phyloP scores from a whole-genome alignment of 2,888 invertebrate genomes.

The Scaptomyza reducta region DNA sequence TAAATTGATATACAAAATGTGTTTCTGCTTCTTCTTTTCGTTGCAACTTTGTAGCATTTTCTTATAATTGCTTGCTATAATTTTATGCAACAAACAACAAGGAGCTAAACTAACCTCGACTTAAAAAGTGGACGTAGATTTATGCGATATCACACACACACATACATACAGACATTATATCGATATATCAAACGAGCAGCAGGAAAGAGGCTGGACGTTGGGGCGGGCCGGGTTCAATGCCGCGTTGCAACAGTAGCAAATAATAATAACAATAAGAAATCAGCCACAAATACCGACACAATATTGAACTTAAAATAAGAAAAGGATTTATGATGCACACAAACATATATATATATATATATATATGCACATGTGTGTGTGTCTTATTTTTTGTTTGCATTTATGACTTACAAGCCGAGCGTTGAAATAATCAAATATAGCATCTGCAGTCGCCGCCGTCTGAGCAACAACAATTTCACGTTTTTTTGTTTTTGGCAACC shows the following conservation, averaged over 20 bases:
- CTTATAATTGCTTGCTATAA: conserved; percentile 59
- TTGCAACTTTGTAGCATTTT: conserved; percentile 49
- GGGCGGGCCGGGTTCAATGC: conserved; percentile 1
- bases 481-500: conserved; percentile 40
- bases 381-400: conserved; percentile 13
- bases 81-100: conserved; percentile 54
- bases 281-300: conserved; percentile 21
- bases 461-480: conserved; percentile 42
- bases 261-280: conserved; percentile 3
- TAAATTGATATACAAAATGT: too few relatives aligned
- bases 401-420: conserved; percentile 42
- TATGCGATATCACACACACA: conserved; percentile 10
- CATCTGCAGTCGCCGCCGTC: conserved; percentile 48
- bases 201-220: not conserved
- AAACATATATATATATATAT: too few relatives aligned
- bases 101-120: conserved; percentile 38
- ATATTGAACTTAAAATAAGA: conserved; percentile 26
- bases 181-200: conserved; percentile 6
- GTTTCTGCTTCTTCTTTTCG: not conserved
- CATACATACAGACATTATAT: not conserved
- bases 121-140: conserved; percentile 14
- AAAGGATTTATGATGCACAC: conserved; percentile 15
- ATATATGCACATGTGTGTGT: too few relatives aligned
- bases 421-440: conserved; percentile 43
- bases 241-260: conserved; percentile 17